A percentile compares a stretch with the other conserved stretches of the same genome.
Evolutionary conservation across 2,888 invertebrate genomes (phyloP).

Genomic region (Helicoverpa assulta): DNA sequence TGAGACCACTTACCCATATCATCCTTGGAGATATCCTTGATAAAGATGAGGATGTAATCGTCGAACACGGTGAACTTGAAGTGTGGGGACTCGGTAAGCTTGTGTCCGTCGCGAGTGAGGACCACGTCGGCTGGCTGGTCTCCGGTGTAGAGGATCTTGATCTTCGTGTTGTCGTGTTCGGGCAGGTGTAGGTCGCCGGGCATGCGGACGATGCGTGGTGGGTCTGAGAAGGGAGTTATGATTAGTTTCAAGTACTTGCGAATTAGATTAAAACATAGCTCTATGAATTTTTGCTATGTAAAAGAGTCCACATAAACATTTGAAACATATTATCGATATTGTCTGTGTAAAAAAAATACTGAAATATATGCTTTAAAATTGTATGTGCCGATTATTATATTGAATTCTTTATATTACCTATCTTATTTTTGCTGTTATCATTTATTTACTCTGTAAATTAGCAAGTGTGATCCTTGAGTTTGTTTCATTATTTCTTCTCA

Average conservation of each 20-base stretch:
- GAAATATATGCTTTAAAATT: too few species aligned
- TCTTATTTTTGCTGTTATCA: too few species aligned
- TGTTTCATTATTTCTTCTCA: too few species aligned
- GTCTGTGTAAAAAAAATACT: too few species aligned
- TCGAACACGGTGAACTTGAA: conserved; percentile 98
- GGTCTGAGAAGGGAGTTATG: conserved; percentile 88
- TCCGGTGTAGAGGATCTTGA: conserved; percentile 98
- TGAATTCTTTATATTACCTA: too few species aligned
- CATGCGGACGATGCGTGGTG: conserved; percentile 97
- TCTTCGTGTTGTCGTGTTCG: conserved; percentile 98
- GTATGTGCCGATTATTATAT: too few species aligned
- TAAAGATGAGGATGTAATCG: conserved; percentile 98
- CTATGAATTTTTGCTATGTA: too few species aligned
- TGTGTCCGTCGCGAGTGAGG: conserved; percentile 95
- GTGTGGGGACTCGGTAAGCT: conserved; percentile 93
- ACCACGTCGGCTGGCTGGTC: conserved; percentile 98
- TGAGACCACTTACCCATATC: conserved; percentile 93
- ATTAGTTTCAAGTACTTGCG: not conserved
- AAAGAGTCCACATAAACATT: too few species aligned
- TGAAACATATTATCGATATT: too few species aligned
- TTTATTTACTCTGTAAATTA: too few species aligned
- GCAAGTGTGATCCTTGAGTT: too few species aligned
- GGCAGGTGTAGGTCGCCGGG: conserved; percentile 97
- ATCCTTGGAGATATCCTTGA: conserved; percentile 96
- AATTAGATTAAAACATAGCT: too few species aligned